Evolutionary conservation across 2,888 invertebrate genomes (phyloP).

Genomic region (Scelioninae gen. 2): DNA sequence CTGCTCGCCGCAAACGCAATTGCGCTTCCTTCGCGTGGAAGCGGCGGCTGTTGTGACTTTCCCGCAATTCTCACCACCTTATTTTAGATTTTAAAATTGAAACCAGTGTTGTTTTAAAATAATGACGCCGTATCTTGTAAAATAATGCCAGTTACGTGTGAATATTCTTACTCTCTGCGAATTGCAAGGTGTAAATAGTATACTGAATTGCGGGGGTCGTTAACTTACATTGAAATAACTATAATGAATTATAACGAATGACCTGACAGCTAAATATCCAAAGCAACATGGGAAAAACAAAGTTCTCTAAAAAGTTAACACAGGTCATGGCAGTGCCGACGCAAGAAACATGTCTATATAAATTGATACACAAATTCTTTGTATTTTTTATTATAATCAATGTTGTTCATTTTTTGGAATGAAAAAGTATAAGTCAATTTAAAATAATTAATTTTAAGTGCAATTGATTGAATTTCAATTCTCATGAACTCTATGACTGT

Average conservation of each 20-base stretch:
- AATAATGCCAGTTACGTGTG: conserved; percentile 35
- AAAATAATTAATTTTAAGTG: too few species aligned
- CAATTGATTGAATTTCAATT: too few species aligned
- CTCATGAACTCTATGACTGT: too few species aligned
- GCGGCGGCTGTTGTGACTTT: conserved; percentile 43
- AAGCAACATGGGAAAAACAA: too few species aligned
- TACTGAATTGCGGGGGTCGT: conserved; percentile 18
- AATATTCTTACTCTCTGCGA: conserved; percentile 38
- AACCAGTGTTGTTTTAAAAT: conserved; percentile 25
- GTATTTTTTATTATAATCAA: too few species aligned
- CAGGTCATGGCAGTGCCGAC: too few species aligned
- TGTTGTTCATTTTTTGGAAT: too few species aligned
- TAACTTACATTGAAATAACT: conserved; percentile 7
- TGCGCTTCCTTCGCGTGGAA: conserved; percentile 47
- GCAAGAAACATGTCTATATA: too few species aligned
- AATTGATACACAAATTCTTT: too few species aligned
- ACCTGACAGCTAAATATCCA: background rate
- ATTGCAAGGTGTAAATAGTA: conserved; percentile 29
- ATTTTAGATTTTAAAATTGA: conserved; percentile 39
- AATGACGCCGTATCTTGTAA: conserved; percentile 28
- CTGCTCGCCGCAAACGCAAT: conserved; percentile 48
- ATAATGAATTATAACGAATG: conserved; percentile 1
- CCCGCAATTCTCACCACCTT: conserved; percentile 52
- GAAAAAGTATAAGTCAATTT: too few species aligned
- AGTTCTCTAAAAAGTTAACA: too few species aligned